A percentile compares a stretch with the other conserved stretches of the same genome.
phyloP scores from a whole-genome alignment of 1,140 invertebrate genomes.

The Teleogryllus occipitalis region DNA sequence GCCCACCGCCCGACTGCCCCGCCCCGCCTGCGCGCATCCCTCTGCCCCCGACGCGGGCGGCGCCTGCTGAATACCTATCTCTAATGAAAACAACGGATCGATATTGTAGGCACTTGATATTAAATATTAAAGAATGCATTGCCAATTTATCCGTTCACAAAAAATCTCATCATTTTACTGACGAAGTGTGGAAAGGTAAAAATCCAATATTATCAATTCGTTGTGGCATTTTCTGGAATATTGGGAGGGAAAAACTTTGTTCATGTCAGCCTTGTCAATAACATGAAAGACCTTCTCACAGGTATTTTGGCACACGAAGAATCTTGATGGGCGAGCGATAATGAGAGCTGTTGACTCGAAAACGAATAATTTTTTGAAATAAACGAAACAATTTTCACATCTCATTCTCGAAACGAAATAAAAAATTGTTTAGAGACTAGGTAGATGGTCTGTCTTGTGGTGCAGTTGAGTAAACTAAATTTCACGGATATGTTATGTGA shows the following conservation, averaged over 20 bases:
- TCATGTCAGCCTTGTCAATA: background rate
- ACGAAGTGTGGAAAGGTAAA: background rate
- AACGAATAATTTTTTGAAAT: too few species aligned
- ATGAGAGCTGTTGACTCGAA: too few species aligned
- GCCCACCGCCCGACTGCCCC: too few species aligned
- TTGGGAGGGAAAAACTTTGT: background rate
- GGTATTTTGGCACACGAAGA: background rate
- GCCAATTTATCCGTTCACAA: background rate
- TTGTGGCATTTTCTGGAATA: background rate
- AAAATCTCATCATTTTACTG: background rate
- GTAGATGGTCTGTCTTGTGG: too few species aligned
- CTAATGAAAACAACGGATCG: background rate
- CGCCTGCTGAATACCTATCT: background rate
- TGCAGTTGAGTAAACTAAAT: too few species aligned
- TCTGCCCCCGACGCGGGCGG: background rate
- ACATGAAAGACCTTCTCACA: background rate
- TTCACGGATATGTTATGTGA: too few species aligned
- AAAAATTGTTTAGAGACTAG: too few species aligned
- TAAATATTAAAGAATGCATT: background rate
- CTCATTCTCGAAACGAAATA: too few species aligned
- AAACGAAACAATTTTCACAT: too few species aligned
- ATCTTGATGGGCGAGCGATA: too few species aligned
- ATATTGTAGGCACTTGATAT: background rate
- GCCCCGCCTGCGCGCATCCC: background rate
- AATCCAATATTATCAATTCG: background rate